Evolutionary conservation across 2,797 vertebrate genomes (phyloP).

Genomic region (Labroides dimidiatus): DNA sequence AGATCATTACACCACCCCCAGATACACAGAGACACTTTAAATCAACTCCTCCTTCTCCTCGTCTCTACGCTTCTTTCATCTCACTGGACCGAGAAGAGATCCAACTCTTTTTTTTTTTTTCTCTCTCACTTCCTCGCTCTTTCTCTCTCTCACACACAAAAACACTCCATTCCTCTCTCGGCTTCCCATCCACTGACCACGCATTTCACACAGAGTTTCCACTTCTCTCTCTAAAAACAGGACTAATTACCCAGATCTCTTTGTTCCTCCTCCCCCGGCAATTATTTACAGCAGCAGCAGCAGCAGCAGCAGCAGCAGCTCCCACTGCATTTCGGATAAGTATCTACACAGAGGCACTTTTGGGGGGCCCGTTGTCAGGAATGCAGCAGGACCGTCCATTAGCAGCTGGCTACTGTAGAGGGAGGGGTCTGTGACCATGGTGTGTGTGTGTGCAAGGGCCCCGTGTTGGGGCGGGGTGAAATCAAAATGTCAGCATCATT

Average conservation of each 20-base stretch:
- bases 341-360: constrained; percentile 48
- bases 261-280: constrained; percentile 22
- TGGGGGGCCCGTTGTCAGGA: constrained; percentile 53
- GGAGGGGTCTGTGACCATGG: constrained; percentile 32
- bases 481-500: constrained; percentile 75
- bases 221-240: constrained; percentile 42
- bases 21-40: constrained; percentile 61
- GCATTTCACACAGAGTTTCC: constrained; percentile 20
- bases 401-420: constrained; percentile 48
- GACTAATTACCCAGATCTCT: constrained; percentile 43
- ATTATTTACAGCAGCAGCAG: constrained; percentile 58
- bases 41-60: constrained; percentile 56
- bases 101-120: constrained; percentile 26
- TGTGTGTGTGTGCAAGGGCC: constrained; percentile 42
- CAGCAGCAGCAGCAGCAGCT: constrained; percentile 35
- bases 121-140: constrained; percentile 43
- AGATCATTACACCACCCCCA: constrained; percentile 70
- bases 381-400: constrained; percentile 57
- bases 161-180: constrained; percentile 18
- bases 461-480: constrained; percentile 53
- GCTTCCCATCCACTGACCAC: constrained; percentile 22
- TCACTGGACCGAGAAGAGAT: constrained; percentile 47
- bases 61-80: constrained; percentile 42
- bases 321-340: constrained; percentile 54
- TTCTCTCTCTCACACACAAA: constrained; percentile 13